A percentile compares a stretch with the other conserved stretches of the same genome.
phyloP scores from a whole-genome alignment of 2,797 vertebrate species.

The Nannoperca obscura region DNA sequence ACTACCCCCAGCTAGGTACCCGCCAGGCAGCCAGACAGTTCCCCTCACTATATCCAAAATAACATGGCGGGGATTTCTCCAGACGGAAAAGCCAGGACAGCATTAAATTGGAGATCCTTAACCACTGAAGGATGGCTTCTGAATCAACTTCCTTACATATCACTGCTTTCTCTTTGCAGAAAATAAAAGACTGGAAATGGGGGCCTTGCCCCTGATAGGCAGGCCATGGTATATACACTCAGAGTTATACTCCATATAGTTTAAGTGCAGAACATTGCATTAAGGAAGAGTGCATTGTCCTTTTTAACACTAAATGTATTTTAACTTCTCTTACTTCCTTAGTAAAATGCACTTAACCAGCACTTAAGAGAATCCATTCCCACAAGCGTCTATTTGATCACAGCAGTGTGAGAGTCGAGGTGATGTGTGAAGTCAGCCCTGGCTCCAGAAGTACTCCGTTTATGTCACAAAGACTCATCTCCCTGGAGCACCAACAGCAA shows the following conservation, averaged over 20 bases:
- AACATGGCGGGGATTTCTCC: slow-evolving; percentile 67
- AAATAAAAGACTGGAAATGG: slow-evolving; percentile 58
- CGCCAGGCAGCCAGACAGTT: slow-evolving; percentile 62
- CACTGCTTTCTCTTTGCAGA: slow-evolving; percentile 56
- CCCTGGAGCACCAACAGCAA: slow-evolving; percentile 40
- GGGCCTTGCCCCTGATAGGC: slow-evolving; percentile 47
- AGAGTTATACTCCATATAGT: slow-evolving; percentile 52
- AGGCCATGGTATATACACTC: slow-evolving; percentile 42
- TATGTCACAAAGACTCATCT: slow-evolving; percentile 64
- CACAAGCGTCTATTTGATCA: slow-evolving; percentile 77
- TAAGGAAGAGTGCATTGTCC: slow-evolving; percentile 72
- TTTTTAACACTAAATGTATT: slow-evolving; percentile 78
- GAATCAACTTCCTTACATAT: slow-evolving; percentile 64
- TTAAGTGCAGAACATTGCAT: slow-evolving; percentile 78
- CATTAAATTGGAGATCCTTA: slow-evolving; percentile 79
- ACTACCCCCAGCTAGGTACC: slow-evolving; percentile 67
- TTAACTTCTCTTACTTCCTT: slow-evolving; percentile 83
- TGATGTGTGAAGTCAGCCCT: slow-evolving; percentile 69
- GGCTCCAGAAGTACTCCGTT: slow-evolving; percentile 48
- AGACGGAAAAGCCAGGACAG: slow-evolving; percentile 65
- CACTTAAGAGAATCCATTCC: slow-evolving; percentile 80
- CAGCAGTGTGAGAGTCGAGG: slow-evolving; percentile 62
- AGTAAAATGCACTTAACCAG: slow-evolving; percentile 79
- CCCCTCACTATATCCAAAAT: slow-evolving; percentile 69
- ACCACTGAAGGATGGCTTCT: slow-evolving; percentile 65